These are phyloP conservation scores for Raja brachyura DNA, from an alignment of 2,113 vertebrate genomes.

Conservation along the genomic window DNA sequence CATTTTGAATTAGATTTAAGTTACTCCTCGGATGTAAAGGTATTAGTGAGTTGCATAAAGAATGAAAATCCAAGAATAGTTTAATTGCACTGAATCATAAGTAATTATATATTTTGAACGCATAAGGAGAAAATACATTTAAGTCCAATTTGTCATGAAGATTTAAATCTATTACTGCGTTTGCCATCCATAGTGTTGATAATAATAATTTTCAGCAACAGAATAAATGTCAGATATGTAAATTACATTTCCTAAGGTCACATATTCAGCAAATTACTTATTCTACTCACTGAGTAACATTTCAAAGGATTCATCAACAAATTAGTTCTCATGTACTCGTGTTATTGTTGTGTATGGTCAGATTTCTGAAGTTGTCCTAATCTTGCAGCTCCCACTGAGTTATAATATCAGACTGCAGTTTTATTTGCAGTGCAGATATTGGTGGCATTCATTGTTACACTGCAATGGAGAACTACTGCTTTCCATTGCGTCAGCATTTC, in stretches of 20 bases:
- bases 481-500: too few relatives aligned
- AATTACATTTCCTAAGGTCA: not conserved
- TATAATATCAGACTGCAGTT: not conserved
- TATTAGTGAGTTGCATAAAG: constrained; percentile 40
- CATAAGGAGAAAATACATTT: not conserved
- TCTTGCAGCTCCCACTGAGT: not conserved
- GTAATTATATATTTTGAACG: not conserved
- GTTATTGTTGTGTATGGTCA: not conserved
- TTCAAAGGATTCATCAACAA: not conserved
- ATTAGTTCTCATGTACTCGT: not conserved
- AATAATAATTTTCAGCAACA: not conserved
- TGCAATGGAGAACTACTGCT: too few relatives aligned
- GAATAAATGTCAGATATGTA: not conserved
- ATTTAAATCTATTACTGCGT: constrained; percentile 12
- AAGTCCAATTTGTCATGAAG: not conserved
- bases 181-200: not conserved
- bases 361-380: not conserved
- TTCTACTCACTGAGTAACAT: not conserved
- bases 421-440: not conserved
- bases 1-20: constrained; percentile 37
- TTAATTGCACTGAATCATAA: not conserved
- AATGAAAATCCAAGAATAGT: not conserved
- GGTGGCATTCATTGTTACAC: too few relatives aligned
- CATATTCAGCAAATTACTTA: not conserved
- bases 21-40: constrained; percentile 14